Base-by-base conservation (phyloP, 2,797 vertebrate species). In the Falco cherrug region DNA sequence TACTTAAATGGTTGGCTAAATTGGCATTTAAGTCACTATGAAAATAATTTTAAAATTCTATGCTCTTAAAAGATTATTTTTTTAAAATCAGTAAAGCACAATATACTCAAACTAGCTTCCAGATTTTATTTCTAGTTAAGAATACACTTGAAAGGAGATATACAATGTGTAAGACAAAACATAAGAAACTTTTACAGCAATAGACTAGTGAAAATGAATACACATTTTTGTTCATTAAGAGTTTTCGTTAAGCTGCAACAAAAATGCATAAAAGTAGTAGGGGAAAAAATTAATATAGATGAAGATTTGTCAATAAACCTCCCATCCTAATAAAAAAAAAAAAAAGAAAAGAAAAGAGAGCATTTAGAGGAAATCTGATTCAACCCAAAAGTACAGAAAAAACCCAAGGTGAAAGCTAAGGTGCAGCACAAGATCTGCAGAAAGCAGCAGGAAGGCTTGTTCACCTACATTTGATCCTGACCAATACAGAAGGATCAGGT, bases 401-500 rank as follows among this genome's bases (percentile, higher is more conserved):
- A 79, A 77, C 0, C 0, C 21, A 67, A 83, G 25, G 53, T 50
- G 26, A 91, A 90, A 84, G 26, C n/a, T 82, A 87, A 80, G 45
- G 83, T 57, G 48, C 15, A 87, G 61, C 45, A 77, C 39, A 87
- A 71, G 41, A 81, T 19, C 31, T 68, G 37, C 68, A 87, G 76
- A 84, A 84, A 92, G 39, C 73, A 96, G 77, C 45, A 86, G 76
- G 87, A 89, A 90, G 20, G 64, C 41, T 84, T 68, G 16, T 77
- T 84, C 69, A 63, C 48, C 61, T 74, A 13, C 37, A 80, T 73
- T 84, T 64, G 65, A 90, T 86, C 79, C 79, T 90, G 83, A 86
- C 41, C 60, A 77, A 77, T 45, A 57, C n/a, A 63, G 82, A 85
- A 65, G 18, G 64, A 91, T 60, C 73, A 83, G 65, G 37, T 84